Conservation (phyloP, 2,113 vertebrate genomes). For the Chaetops frenatus region DNA sequence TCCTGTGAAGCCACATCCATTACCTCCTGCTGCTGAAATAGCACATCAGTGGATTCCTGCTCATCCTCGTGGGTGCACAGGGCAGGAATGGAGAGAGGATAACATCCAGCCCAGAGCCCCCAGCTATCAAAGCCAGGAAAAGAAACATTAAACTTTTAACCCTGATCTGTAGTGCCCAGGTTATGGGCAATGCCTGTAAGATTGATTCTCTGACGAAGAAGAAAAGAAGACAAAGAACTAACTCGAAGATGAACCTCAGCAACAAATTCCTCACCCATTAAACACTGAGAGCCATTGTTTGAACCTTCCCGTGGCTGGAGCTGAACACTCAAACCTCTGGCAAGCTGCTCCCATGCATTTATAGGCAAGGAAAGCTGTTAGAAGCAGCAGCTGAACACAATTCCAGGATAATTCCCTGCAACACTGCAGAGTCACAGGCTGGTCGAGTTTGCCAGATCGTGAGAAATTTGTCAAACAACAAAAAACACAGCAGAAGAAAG, state of each 20-base stretch:
- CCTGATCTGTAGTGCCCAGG: background rate
- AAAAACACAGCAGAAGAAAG: background rate
- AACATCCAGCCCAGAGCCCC: background rate
- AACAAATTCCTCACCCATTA: background rate
- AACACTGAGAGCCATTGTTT: background rate
- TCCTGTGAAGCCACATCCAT: constrained; percentile 26
- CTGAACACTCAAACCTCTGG: background rate
- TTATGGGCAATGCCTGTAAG: background rate
- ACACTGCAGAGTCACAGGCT: background rate
- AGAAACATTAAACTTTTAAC: background rate
- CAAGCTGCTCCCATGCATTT: background rate
- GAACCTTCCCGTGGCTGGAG: background rate
- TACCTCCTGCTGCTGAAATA: background rate
- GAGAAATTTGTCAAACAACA: background rate
- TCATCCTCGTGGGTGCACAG: background rate
- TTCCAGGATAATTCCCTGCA: background rate
- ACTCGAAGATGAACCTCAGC: background rate
- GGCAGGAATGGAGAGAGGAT: background rate
- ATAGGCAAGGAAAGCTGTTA: background rate
- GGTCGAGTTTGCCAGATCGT: background rate
- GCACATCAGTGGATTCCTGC: background rate
- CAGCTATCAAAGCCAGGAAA: background rate
- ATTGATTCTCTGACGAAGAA: background rate
- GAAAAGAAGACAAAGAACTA: background rate
- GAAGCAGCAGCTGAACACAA: background rate